These are phyloP conservation scores for Dryococelus australis DNA, from an alignment of 2,888 invertebrate genomes.

Conservation along the genomic window DNA sequence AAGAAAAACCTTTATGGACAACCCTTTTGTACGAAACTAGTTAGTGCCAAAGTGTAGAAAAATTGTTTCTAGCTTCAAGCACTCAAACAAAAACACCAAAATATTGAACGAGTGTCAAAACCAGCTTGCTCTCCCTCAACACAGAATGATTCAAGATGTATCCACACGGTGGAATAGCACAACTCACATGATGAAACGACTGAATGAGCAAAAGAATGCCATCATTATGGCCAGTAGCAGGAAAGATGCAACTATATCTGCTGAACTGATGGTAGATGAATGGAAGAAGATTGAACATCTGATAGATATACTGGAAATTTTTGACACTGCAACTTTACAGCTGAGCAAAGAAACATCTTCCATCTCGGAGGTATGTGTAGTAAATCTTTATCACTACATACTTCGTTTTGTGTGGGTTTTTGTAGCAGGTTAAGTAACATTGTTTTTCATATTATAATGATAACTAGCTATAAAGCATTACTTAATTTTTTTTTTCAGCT, in stretches of 20 bases:
- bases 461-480: too few relatives aligned
- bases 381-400: too few relatives aligned
- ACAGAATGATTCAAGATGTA: too few relatives aligned
- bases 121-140: background rate
- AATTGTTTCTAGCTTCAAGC: too few relatives aligned
- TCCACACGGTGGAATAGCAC: background rate
- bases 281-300: too few relatives aligned
- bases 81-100: background rate
- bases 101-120: background rate
- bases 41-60: background rate
- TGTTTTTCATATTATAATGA: too few relatives aligned
- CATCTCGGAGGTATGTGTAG: background rate
- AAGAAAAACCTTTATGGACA: background rate
- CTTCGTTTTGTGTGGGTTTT: too few relatives aligned
- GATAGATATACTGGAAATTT: background rate
- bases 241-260: background rate
- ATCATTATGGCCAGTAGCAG: background rate
- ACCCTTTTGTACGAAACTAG: background rate
- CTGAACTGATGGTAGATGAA: background rate
- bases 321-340: background rate
- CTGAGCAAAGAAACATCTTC: constrained; percentile 32
- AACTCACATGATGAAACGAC: background rate
- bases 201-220: background rate
- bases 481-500: background rate
- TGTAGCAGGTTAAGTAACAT: too few relatives aligned